Base-by-base conservation (phyloP, 2,888 invertebrate species). In the Congeria kusceri region DNA sequence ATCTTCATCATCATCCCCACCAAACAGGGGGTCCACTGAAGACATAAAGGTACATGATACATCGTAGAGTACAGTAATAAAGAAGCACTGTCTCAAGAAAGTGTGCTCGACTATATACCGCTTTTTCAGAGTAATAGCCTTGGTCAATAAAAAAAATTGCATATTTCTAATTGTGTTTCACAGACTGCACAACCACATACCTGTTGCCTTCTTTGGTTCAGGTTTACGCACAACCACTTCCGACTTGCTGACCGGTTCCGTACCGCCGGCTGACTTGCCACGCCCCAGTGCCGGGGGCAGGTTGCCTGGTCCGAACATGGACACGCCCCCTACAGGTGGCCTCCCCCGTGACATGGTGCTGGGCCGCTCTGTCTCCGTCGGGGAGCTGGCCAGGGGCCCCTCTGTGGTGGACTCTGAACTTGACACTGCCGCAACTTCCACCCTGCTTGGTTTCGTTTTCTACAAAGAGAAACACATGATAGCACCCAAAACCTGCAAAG, bases 251-350 rank as follows among this genome's bases (percentile, higher is more conserved):
- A 15, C 23, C n/a, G n/a, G n/a, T n/a, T n/a, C n/a, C n/a, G n/a
- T n/a, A n/a, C n/a, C n/a, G n/a, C n/a, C n/a, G n/a, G n/a, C n/a
- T 15, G 56, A 18, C 46, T 70, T 70, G 46, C 11, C 11, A 9
- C 46, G 32, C 25, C 53, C 49, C 15, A 56, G 23, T 4, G 49
- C 56, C 32, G 28, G 25, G n/a, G n/a, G n/a, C 3, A 56, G 13
- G 85, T 81, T 18, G 67, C 68, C 44, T 18, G 73, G 73, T 23
- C 91, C 91, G 87, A 91, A 91, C 84, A 91, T 80, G 3, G 91
- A 86, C n/a, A 91, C 90, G 27, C 90, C 91, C 27, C 91, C 91
- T 23, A 86, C 75, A 29, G 91, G 91, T 59, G 89, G 88, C 77
- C 89, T 91, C 13, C 75, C 79, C 71, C 80, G 58, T n/a, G 71